phyloP scores from a whole-genome alignment of 1,140 invertebrate genomes.

The Bombus confusus region DNA sequence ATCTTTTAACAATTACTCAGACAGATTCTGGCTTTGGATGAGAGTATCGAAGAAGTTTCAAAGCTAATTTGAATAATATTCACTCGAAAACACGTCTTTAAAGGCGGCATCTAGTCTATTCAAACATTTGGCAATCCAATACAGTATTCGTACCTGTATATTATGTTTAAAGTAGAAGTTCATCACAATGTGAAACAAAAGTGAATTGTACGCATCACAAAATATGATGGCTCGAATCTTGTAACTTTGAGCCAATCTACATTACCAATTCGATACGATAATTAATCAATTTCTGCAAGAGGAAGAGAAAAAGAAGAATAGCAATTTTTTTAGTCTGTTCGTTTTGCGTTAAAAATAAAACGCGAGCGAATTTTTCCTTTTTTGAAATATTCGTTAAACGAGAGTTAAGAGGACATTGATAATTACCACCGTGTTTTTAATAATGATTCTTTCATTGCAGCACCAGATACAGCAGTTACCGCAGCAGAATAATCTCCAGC shows the following conservation, averaged over 20 bases:
- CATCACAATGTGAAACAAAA: background rate
- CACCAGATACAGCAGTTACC: conserved; percentile 82
- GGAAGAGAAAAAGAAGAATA: background rate
- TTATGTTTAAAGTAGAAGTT: background rate
- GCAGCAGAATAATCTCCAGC: conserved; percentile 83
- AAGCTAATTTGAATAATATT: background rate
- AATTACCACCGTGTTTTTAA: conserved; percentile 1
- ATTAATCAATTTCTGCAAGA: background rate
- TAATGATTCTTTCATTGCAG: conserved; percentile 73
- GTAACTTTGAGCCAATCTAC: background rate
- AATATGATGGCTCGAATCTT: background rate
- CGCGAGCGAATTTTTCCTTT: background rate
- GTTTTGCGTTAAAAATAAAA: background rate
- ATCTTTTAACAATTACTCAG: background rate
- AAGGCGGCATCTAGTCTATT: background rate
- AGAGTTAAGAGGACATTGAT: no score
- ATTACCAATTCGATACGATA: background rate
- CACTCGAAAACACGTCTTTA: background rate
- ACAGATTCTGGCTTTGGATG: background rate
- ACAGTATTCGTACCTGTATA: background rate
- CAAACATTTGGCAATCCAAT: background rate
- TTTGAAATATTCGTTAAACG: background rate
- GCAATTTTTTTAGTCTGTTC: background rate
- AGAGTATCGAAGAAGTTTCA: background rate
- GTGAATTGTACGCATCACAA: background rate